These are phyloP conservation scores for Ceratina calcarata DNA, from an alignment of 1,140 invertebrate genomes.

Conservation along the genomic window DNA sequence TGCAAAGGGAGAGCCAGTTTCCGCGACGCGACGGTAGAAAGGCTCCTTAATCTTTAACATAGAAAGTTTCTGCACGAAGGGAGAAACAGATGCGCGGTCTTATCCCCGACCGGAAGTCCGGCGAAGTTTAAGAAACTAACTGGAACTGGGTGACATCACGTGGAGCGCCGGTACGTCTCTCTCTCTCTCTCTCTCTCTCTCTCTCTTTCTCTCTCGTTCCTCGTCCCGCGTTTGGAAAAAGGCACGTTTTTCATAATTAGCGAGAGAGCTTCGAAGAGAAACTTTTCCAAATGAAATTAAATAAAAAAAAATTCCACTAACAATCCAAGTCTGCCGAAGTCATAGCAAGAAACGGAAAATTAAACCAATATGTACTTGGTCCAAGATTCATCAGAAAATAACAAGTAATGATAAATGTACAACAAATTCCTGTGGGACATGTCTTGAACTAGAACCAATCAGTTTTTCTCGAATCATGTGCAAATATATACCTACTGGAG, in stretches of 20 bases:
- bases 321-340: too few species aligned
- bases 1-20: conserved; percentile 1
- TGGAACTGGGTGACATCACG: conserved; percentile 13
- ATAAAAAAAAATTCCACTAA: too few species aligned
- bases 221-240: not conserved
- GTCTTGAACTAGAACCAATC: too few species aligned
- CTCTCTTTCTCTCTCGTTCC: not conserved
- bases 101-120: not conserved
- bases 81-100: conserved; percentile 3
- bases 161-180: not conserved
- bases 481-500: too few species aligned
- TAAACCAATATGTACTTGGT: too few species aligned
- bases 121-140: conserved; percentile 2
- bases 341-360: too few species aligned
- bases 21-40: not conserved
- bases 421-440: too few species aligned
- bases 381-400: too few species aligned
- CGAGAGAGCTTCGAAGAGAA: too few species aligned
- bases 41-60: conserved; percentile 36
- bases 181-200: not conserved
- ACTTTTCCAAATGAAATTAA: too few species aligned
- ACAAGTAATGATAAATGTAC: too few species aligned
- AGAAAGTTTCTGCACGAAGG: conserved; percentile 9
- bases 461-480: too few species aligned
- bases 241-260: conserved; percentile 9